A percentile compares a stretch with the other conserved stretches of the same genome.
Conservation (phyloP, 2,113 vertebrate species). For the Onychorhynchus coronatus region DNA sequence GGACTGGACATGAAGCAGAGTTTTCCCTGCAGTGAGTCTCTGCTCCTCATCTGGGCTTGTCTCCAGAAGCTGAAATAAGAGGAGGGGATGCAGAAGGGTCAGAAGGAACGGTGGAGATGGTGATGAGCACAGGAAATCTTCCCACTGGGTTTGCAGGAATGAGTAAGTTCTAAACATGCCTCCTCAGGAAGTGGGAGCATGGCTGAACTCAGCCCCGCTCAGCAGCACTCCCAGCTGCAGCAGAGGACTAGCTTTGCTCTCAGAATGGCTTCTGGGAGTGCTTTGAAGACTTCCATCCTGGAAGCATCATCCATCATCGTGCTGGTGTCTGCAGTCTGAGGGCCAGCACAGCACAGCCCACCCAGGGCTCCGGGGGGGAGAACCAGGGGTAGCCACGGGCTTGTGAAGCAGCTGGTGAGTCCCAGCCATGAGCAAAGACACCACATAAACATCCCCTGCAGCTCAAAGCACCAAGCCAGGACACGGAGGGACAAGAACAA, state of each 20-base stretch:
- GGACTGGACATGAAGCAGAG: not conserved
- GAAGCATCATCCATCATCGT: not conserved
- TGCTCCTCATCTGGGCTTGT: not conserved
- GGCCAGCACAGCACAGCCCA: not conserved
- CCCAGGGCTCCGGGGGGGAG: not conserved
- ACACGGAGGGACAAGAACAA: not conserved
- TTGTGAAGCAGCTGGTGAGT: not conserved
- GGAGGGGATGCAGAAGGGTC: not conserved
- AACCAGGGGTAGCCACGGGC: not conserved
- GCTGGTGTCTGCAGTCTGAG: not conserved
- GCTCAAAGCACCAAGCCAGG: not conserved
- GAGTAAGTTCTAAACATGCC: not conserved
- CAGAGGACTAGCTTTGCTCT: not conserved
- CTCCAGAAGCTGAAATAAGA: not conserved
- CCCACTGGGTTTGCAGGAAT: not conserved
- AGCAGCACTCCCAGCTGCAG: not conserved
- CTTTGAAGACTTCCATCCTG: not conserved
- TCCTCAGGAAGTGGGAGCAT: fast-evolving
- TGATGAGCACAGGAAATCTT: not conserved
- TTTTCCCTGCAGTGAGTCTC: not conserved
- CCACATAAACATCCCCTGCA: not conserved
- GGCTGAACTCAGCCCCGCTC: not conserved
- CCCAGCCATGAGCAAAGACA: not conserved
- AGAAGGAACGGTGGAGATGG: not conserved
- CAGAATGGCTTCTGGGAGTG: not conserved